phyloP scores from a whole-genome alignment of 2,888 invertebrate species.

The Leptopterna dolabrata region DNA sequence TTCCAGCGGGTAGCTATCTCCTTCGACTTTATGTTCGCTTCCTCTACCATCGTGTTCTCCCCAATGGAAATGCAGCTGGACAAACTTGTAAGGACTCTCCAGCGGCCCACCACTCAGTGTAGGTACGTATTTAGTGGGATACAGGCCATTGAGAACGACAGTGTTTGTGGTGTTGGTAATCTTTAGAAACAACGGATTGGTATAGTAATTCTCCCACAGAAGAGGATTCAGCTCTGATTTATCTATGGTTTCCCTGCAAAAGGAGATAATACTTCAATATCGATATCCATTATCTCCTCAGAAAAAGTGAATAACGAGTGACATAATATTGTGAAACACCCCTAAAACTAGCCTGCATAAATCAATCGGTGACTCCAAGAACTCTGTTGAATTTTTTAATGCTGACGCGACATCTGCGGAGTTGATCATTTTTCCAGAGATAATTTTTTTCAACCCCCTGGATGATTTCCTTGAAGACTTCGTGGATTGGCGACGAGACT shows the following conservation, averaged over 20 bases:
- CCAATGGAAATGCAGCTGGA: slow-evolving; percentile 59
- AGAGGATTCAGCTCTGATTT: background rate
- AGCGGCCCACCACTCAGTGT: slow-evolving; percentile 54
- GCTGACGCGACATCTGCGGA: background rate
- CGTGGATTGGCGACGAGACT: background rate
- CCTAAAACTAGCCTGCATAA: background rate
- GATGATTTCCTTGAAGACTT: background rate
- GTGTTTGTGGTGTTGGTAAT: slow-evolving; percentile 35
- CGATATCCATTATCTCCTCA: too few relatives aligned
- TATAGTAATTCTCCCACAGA: background rate
- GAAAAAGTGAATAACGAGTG: background rate
- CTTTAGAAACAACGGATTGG: slow-evolving; percentile 29
- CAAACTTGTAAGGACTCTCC: slow-evolving; percentile 44
- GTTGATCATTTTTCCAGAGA: background rate
- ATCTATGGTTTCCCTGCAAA: background rate
- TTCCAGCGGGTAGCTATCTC: slow-evolving; percentile 71
- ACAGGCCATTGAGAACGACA: slow-evolving; percentile 15
- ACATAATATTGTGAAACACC: too few relatives aligned
- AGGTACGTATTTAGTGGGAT: background rate
- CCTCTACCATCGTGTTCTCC: slow-evolving; percentile 53
- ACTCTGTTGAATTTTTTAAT: background rate
- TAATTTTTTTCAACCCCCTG: background rate
- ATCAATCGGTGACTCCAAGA: slow-evolving; percentile 8
- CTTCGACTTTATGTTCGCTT: slow-evolving; percentile 57
- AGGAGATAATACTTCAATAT: background rate